Percentiles rank a stretch among this genome's conserved stretches.
Conservation (phyloP, 2,797 vertebrate genomes). For the Pogoniulus pusillus region DNA sequence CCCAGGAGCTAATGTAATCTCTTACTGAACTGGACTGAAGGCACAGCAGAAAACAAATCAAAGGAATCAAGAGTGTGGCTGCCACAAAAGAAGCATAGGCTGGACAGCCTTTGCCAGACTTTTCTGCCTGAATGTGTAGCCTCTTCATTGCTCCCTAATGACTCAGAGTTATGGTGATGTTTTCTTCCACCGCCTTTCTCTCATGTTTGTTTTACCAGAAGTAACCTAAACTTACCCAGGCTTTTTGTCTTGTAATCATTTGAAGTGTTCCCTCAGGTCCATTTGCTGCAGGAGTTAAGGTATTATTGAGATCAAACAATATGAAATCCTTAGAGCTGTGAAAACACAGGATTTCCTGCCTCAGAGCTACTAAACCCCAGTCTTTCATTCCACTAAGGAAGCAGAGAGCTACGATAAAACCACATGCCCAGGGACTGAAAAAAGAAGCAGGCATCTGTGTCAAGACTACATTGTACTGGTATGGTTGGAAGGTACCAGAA, state of each 20-base stretch:
- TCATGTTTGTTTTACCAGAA: background rate
- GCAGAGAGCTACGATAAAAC: background rate
- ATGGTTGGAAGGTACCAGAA: background rate
- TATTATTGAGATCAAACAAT: slow-evolving; percentile 3
- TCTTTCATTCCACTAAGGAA: background rate
- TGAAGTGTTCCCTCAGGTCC: slow-evolving; percentile 6
- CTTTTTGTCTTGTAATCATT: background rate
- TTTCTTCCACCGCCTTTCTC: background rate
- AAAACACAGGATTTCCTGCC: slow-evolving; percentile 51
- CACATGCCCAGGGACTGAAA: background rate
- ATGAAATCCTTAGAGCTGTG: slow-evolving; percentile 21
- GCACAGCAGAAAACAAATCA: background rate
- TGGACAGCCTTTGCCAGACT: background rate
- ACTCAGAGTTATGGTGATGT: background rate
- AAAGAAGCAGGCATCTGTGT: background rate
- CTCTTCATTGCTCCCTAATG: background rate
- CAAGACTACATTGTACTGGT: background rate
- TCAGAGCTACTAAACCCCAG: background rate
- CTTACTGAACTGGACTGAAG: background rate
- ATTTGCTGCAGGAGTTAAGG: background rate
- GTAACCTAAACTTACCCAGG: background rate
- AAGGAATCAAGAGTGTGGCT: background rate
- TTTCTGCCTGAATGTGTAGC: background rate
- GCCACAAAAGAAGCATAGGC: background rate
- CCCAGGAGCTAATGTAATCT: background rate